Base-by-base conservation (phyloP, 2,797 vertebrate species). In the Pelodytes ibericus region DNA sequence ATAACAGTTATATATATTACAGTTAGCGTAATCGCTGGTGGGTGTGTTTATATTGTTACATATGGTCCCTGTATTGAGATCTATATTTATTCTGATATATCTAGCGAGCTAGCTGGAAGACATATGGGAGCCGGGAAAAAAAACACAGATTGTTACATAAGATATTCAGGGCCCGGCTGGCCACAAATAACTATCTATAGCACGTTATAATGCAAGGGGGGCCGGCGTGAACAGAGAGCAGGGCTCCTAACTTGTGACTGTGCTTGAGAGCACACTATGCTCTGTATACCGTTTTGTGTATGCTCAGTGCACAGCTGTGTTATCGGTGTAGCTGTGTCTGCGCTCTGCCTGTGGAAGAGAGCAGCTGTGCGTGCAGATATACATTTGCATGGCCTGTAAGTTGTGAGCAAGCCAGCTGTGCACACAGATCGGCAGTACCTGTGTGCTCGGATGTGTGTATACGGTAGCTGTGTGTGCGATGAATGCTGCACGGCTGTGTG, bases 401-500 rank as follows among this genome's bases (percentile, higher is more conserved):
- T 44, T 44, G 18, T 44, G 41, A 5, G 5, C 13, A 5, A 13
- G 5, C 13, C 13, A 36, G 5, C 13, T 51, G 57, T 61, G 53
- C n/a, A 22, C n/a, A n/a, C n/a, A n/a, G n/a, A n/a, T n/a, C n/a
- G n/a, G n/a, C n/a, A n/a, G n/a, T 41, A 25, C 33, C 5, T 67
- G 30, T 70, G 31, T 77, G 30, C 60, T 36, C 3, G 47, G 30
- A 29, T 78, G 62, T 71, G 27, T n/a, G 31, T 5, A 65, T 68
- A 57, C 58, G 65, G 74, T 47, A 58, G 39, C 69, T 71, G 51
- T 80, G 22, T 60, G 70, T 58, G 71, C 33, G n/a, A n/a, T 47
- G 66, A 44, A 60, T 47, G 47, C 57, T 71, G 60, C 81, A 76
- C 80, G 71, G 82, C 77, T 86, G 86, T 90, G 88, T 89, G 87